These are phyloP conservation scores for Dasyurus viverrinus DNA, from an alignment of 2,113 vertebrate genomes.

Conservation along the genomic window DNA sequence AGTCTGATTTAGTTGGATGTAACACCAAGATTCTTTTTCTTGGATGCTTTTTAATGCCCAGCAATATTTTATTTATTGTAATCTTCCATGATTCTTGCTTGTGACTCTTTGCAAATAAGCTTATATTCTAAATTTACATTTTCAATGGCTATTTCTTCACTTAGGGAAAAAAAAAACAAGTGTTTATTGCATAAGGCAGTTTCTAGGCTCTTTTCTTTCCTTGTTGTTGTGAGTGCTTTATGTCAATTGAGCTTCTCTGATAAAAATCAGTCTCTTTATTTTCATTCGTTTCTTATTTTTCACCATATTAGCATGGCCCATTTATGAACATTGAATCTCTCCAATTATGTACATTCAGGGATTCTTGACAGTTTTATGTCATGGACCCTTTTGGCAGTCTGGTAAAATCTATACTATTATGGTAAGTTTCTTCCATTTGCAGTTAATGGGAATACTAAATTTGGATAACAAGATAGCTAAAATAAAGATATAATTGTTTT, in stretches of 20 bases:
- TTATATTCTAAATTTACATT: background rate
- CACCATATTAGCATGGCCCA: background rate
- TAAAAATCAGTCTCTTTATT: background rate
- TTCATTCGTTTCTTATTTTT: background rate
- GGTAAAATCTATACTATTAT: background rate
- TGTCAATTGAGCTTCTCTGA: background rate
- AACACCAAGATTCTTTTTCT: background rate
- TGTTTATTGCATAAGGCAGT: background rate
- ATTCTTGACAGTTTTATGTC: background rate
- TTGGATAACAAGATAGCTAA: background rate
- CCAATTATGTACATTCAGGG: background rate
- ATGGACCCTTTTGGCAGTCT: background rate
- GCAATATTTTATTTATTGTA: background rate
- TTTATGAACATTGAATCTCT: background rate
- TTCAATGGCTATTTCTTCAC: background rate
- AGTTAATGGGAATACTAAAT: background rate
- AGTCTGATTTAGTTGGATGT: background rate
- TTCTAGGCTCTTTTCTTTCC: background rate
- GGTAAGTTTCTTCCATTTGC: background rate
- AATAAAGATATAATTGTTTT: background rate
- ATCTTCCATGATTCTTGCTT: background rate
- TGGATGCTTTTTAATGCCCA: background rate
- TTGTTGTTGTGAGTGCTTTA: background rate
- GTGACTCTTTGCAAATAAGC: background rate
- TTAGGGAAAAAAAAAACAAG: background rate